phyloP scores from a whole-genome alignment of 2,113 vertebrate species.

The Holacanthus passer region DNA sequence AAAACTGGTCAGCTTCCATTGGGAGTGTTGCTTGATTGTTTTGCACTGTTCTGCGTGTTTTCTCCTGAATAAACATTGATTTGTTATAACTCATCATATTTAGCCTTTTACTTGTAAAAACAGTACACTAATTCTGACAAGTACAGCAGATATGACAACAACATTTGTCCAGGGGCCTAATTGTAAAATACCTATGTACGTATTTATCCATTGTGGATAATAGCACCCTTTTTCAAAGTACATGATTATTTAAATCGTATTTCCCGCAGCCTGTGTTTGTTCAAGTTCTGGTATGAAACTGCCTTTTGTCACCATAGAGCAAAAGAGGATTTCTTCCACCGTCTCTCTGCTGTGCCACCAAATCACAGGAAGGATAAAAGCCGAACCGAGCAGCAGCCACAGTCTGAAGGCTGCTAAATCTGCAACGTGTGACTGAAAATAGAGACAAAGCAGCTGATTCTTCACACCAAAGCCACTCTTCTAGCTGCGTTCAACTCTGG shows the following conservation, averaged over 20 bases:
- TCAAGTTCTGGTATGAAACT: constrained; percentile 19
- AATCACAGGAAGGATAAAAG: constrained; percentile 43
- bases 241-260: no score
- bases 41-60: not conserved
- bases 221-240: not conserved
- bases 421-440: constrained; percentile 60
- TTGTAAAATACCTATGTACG: not conserved
- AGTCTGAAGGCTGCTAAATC: constrained; percentile 67
- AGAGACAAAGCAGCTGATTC: constrained; percentile 61
- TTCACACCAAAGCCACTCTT: constrained; percentile 43
- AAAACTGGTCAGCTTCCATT: not conserved
- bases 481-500: not conserved
- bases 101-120: not conserved
- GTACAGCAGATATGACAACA: not conserved
- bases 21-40: not conserved
- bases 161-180: not conserved
- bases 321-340: constrained; percentile 1
- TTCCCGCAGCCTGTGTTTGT: not conserved
- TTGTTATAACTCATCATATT: not conserved
- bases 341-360: not conserved
- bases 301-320: constrained; percentile 7
- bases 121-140: not conserved
- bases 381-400: constrained; percentile 27
- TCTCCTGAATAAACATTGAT: not conserved
- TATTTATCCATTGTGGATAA: not conserved